Evolutionary conservation across 1,140 invertebrate genomes (phyloP).

Genomic region (Drosophila nigrodunni): DNA sequence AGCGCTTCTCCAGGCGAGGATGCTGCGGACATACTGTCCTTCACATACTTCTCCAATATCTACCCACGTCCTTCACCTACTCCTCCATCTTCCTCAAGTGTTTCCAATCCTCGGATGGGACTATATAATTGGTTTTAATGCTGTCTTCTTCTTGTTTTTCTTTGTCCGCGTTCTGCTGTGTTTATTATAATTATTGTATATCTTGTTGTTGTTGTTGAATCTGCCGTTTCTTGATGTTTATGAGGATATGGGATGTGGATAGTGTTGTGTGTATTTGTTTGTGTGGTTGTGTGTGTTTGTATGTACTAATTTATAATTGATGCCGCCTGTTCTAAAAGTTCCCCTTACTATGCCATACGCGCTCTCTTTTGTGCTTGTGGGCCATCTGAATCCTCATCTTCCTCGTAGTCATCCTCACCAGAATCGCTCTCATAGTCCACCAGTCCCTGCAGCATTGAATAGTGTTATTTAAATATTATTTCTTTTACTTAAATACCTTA

Average conservation of each 20-base stretch:
- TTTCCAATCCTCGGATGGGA: slow-evolving; percentile 9
- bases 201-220: slow-evolving; percentile 30
- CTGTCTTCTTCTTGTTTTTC: slow-evolving; percentile 55
- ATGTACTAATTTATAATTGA: slow-evolving; percentile 79
- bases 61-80: no score
- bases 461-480: background rate
- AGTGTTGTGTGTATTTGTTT: slow-evolving; percentile 22
- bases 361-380: slow-evolving; percentile 82
- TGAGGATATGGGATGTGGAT: slow-evolving; percentile 37
- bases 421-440: slow-evolving; percentile 98
- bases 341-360: slow-evolving; percentile 79
- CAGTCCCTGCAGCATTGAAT: slow-evolving; percentile 88
- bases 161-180: slow-evolving; percentile 62
- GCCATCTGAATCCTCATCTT: slow-evolving; percentile 88
- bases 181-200: slow-evolving; percentile 18
- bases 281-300: slow-evolving; percentile 39
- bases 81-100: background rate
- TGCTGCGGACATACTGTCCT: slow-evolving; percentile 9
- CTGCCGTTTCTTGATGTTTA: slow-evolving; percentile 32
- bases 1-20: slow-evolving; percentile 13
- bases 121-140: slow-evolving; percentile 2
- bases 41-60: background rate
- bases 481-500: slow-evolving; percentile 9
- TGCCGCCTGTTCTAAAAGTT: slow-evolving; percentile 51
- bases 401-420: slow-evolving; percentile 97